Conservation (phyloP, 1,140 invertebrate genomes). For the Scaptodrosophila lebanonensis region DNA sequence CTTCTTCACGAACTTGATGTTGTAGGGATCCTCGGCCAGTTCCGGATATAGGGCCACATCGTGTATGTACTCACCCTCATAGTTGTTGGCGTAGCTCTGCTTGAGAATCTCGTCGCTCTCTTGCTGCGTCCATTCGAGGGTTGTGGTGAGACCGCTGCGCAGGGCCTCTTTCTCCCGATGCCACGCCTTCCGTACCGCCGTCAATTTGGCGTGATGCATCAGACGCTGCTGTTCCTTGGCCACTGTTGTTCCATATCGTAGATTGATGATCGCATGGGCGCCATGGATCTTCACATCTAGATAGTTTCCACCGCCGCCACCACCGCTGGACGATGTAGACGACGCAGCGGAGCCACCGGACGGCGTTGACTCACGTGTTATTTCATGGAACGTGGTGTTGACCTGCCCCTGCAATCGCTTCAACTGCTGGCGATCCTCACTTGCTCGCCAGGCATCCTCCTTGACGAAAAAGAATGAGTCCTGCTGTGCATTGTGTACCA, state of each 20-base stretch:
- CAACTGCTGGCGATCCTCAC: conserved; percentile 91
- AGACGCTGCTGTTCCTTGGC: conserved; percentile 92
- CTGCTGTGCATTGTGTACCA: conserved; percentile 91
- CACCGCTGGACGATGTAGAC: not conserved
- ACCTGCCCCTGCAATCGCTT: conserved; percentile 92
- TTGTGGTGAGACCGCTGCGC: conserved; percentile 85
- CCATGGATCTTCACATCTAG: conserved; percentile 93
- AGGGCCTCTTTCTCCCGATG: conserved; percentile 90
- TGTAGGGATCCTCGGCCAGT: conserved; percentile 96
- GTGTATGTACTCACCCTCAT: conserved; percentile 94
- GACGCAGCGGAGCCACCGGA: not conserved
- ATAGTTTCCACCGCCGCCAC: conserved; percentile 77
- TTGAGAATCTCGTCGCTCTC: conserved; percentile 94
- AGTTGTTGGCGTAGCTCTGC: conserved; percentile 87
- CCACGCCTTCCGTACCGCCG: conserved; percentile 94
- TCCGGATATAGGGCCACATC: conserved; percentile 93
- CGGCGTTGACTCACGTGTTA: conserved; percentile 80
- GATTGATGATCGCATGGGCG: conserved; percentile 87
- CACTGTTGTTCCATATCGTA: conserved; percentile 92
- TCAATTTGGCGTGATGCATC: conserved; percentile 90
- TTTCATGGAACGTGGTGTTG: conserved; percentile 95
- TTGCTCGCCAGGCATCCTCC: conserved; percentile 90
- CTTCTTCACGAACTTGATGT: conserved; percentile 92
- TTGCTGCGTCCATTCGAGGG: conserved; percentile 85
- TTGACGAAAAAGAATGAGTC: conserved; percentile 98